phyloP scores from a whole-genome alignment of 2,797 vertebrate species.

The Pipistrellus pygmaeus region DNA sequence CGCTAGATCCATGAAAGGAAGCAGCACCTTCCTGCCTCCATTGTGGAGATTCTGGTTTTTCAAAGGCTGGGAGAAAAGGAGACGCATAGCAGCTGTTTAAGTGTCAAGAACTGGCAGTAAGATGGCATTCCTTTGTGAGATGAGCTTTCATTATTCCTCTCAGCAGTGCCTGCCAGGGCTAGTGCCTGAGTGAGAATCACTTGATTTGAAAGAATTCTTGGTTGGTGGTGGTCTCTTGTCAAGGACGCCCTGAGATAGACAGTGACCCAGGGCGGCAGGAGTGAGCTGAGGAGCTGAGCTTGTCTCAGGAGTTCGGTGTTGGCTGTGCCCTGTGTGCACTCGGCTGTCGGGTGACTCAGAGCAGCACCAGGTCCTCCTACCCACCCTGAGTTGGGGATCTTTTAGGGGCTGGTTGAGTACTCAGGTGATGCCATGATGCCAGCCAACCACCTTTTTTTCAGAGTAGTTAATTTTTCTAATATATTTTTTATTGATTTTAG shows the following conservation, averaged over 20 bases:
- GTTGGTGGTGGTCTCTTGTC: conserved; percentile 80
- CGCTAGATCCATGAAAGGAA: background rate
- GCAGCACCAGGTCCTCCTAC: too few relatives aligned
- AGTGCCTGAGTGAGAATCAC: conserved; percentile 73
- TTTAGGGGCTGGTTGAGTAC: background rate
- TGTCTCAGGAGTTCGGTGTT: rapidly evolving
- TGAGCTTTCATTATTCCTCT: conserved; percentile 80
- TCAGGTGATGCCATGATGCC: rapidly evolving
- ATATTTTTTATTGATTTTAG: too few relatives aligned
- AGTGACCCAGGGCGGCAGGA: conserved; percentile 51
- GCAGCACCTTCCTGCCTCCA: conserved; percentile 52
- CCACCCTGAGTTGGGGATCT: background rate
- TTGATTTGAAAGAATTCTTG: conserved; percentile 80
- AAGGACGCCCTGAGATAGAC: conserved; percentile 72
- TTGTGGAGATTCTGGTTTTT: conserved; percentile 69
- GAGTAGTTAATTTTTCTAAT: background rate
- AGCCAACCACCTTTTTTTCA: background rate
- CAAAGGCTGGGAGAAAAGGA: conserved; percentile 63
- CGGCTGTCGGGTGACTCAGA: rapidly evolving
- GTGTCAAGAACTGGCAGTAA: conserved; percentile 79
- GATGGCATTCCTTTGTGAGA: conserved; percentile 79
- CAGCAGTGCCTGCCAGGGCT: conserved; percentile 78
- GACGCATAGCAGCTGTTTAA: conserved; percentile 68
- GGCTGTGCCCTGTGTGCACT: rapidly evolving
- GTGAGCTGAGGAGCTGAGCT: background rate